Percentiles rank a stretch among this genome's conserved stretches.
phyloP scores from a whole-genome alignment of 2,797 vertebrate genomes.

The Alcedo atthis region DNA sequence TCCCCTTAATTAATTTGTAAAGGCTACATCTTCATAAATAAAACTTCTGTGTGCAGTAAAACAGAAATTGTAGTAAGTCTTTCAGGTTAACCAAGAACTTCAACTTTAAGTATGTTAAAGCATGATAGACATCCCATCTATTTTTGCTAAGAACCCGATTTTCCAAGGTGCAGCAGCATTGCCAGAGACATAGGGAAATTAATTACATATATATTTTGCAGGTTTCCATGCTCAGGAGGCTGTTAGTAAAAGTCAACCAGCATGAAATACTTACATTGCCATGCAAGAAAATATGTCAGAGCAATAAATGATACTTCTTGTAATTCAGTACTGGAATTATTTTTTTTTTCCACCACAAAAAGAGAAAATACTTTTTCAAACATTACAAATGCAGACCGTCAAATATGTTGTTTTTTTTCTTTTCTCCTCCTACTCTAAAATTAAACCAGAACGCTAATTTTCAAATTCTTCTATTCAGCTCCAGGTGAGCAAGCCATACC shows the following conservation, averaged over 20 bases:
- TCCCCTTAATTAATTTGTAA: not conserved
- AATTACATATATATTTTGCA: not conserved
- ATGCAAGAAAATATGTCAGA: not conserved
- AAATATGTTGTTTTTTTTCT: not conserved
- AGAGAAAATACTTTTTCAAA: not conserved
- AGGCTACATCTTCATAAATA: not conserved
- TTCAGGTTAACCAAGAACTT: not conserved
- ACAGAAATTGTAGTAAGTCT: not conserved
- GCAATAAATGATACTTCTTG: not conserved
- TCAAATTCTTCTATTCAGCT: not conserved
- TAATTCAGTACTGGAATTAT: not conserved
- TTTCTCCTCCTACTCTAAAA: fast-evolving
- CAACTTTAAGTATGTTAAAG: not conserved
- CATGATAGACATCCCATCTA: not conserved
- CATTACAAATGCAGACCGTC: not conserved
- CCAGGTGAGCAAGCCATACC: not conserved
- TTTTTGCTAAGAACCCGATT: not conserved
- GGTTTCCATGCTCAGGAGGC: not conserved
- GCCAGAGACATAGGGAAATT: not conserved
- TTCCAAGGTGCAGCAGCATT: not conserved
- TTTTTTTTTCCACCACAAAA: not conserved
- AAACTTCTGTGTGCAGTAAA: not conserved
- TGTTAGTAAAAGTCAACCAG: not conserved
- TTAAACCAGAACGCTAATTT: not conserved
- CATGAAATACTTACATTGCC: not conserved